phyloP scores from a whole-genome alignment of 2,113 vertebrate species.

The Athene noctua region DNA sequence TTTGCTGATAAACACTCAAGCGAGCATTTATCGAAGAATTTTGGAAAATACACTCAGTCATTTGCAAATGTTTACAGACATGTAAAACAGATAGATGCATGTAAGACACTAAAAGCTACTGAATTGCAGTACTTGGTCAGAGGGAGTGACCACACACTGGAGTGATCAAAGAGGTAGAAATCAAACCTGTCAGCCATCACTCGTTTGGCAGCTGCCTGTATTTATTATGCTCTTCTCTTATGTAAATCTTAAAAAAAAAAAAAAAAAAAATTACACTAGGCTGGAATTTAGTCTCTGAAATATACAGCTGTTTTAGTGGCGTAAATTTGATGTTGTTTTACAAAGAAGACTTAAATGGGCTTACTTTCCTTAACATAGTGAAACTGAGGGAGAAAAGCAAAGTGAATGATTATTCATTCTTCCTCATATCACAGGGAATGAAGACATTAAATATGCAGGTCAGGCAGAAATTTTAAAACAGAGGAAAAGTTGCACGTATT shows the following conservation, averaged over 20 bases:
- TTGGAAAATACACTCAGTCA: not conserved
- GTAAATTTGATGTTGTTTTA: not conserved
- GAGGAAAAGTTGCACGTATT: not conserved
- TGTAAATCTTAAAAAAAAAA: not conserved
- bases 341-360: not conserved
- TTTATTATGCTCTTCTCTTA: not conserved
- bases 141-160: not conserved
- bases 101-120: not conserved
- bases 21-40: rapidly evolving
- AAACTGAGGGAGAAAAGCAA: not conserved
- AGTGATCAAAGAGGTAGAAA: not conserved
- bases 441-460: not conserved
- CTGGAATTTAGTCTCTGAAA: not conserved
- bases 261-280: not conserved
- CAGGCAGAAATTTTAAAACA: not conserved
- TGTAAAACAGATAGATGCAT: not conserved
- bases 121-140: not conserved
- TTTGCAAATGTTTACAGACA: not conserved
- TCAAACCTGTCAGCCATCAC: not conserved
- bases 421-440: not conserved
- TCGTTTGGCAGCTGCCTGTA: not conserved
- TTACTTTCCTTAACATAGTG: not conserved
- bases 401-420: not conserved
- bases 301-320: not conserved
- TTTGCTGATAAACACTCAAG: not conserved